Evolutionary conservation across 2,888 invertebrate species (phyloP).

Genomic region (Endomychus coccineus): DNA sequence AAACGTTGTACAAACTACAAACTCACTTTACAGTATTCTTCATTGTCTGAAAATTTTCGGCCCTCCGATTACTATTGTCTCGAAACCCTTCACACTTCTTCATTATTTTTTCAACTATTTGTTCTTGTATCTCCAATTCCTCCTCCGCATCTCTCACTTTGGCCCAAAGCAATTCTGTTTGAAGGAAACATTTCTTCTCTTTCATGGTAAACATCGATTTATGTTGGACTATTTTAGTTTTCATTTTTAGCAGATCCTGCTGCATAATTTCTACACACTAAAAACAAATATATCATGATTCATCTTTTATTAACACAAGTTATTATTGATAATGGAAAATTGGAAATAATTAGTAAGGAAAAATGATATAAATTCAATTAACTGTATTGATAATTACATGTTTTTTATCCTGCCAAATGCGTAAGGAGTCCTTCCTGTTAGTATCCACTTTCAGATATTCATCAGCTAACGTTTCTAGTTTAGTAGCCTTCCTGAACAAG

Average conservation of each 20-base stretch:
- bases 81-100: constrained; percentile 36
- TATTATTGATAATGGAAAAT: background rate
- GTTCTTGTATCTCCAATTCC: constrained; percentile 34
- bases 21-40: constrained; percentile 19
- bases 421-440: constrained; percentile 44
- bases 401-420: constrained; percentile 45
- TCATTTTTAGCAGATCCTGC: constrained; percentile 27
- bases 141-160: constrained; percentile 34
- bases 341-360: background rate
- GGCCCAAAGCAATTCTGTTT: constrained; percentile 35
- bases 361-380: background rate
- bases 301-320: background rate
- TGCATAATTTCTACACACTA: constrained; percentile 21
- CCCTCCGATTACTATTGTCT: constrained; percentile 19
- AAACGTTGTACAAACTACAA: too few relatives aligned
- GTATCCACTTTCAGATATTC: constrained; percentile 49
- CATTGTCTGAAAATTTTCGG: constrained; percentile 18
- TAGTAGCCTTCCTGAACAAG: constrained; percentile 72
- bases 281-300: constrained; percentile 3
- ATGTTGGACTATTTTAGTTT: constrained; percentile 31
- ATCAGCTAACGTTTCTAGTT: constrained; percentile 55
- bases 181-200: constrained; percentile 32
- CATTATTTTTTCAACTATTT: constrained; percentile 49
- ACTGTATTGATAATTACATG: constrained; percentile 38
- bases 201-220: constrained; percentile 33